Conservation (phyloP, 1,140 invertebrate genomes). For the Drosophila obscura region DNA sequence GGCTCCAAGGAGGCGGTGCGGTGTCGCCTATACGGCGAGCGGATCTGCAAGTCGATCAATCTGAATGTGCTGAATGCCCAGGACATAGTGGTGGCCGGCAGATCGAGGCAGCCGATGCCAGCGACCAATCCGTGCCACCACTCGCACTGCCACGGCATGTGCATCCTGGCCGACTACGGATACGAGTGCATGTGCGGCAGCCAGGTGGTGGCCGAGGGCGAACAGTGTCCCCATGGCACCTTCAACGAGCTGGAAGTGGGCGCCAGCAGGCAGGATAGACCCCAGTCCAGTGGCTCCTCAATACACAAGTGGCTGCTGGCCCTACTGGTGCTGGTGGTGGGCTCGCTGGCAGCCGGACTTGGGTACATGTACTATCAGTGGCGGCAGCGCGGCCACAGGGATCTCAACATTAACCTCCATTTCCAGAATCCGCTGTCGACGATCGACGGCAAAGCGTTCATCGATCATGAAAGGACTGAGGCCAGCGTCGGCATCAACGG, state of each 20-base stretch:
- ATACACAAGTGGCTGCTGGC: slow-evolving; percentile 20
- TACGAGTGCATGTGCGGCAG: slow-evolving; percentile 86
- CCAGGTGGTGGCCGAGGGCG: slow-evolving; percentile 62
- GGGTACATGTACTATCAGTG: slow-evolving; percentile 72
- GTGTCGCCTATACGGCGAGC: slow-evolving; percentile 85
- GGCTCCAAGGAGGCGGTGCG: slow-evolving; percentile 84
- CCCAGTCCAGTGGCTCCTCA: too few relatives aligned
- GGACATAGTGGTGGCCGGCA: slow-evolving; percentile 85
- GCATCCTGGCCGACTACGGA: slow-evolving; percentile 84
- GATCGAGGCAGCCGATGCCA: slow-evolving; percentile 85
- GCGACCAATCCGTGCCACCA: slow-evolving; percentile 84
- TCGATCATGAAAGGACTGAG: slow-evolving; percentile 16
- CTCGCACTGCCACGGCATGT: slow-evolving; percentile 85
- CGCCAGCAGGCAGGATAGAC: not conserved
- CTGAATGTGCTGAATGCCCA: slow-evolving; percentile 84
- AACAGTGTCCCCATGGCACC: slow-evolving; percentile 62
- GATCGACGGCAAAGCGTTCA: slow-evolving; percentile 41
- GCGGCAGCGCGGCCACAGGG: slow-evolving; percentile 65
- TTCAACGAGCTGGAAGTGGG: slow-evolving; percentile 47
- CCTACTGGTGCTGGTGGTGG: slow-evolving; percentile 19
- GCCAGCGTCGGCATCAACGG: slow-evolving; percentile 6
- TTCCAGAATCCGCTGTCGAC: slow-evolving; percentile 83
- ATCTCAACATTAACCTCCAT: slow-evolving; percentile 83
- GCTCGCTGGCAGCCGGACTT: slow-evolving; percentile 22
- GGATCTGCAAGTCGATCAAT: slow-evolving; percentile 84